Evolutionary conservation across 2,797 vertebrate species (phyloP).

Genomic region (Chiroxiphia lanceolata): DNA sequence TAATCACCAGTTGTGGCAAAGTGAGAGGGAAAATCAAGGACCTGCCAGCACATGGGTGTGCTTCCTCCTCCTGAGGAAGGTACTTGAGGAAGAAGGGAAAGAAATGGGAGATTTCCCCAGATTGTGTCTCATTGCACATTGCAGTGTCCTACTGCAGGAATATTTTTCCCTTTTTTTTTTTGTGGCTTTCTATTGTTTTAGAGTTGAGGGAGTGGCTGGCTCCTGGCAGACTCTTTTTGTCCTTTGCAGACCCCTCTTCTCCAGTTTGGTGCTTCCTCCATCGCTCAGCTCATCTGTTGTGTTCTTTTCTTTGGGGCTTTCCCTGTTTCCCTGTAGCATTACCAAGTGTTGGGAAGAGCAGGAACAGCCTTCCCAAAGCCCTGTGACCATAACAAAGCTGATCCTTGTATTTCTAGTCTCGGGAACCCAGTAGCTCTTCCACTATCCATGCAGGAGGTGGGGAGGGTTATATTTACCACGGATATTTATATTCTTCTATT

Average conservation of each 20-base stretch:
- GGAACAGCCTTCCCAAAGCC: background rate
- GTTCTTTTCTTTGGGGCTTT: background rate
- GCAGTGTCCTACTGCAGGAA: rapidly evolving
- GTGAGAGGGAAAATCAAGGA: background rate
- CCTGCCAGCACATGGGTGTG: background rate
- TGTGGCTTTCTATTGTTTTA: background rate
- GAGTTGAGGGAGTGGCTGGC: background rate
- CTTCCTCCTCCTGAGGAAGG: background rate
- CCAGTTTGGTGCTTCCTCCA: background rate
- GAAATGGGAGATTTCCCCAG: background rate
- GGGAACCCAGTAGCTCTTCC: background rate
- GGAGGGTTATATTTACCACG: background rate
- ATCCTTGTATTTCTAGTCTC: background rate
- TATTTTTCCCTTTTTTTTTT: background rate
- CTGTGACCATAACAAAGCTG: background rate
- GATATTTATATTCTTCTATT: background rate
- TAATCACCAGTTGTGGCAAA: background rate
- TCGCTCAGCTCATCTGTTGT: background rate
- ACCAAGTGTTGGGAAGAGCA: background rate
- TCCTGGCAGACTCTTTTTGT: background rate
- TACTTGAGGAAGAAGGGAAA: background rate
- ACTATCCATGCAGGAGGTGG: background rate
- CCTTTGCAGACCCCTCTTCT: background rate
- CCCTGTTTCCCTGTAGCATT: background rate
- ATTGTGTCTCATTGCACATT: background rate